Percentiles rank a stretch among this genome's conserved stretches.
Evolutionary conservation across 2,113 vertebrate genomes (phyloP).

Genomic region (Eulemur rufifrons): DNA sequence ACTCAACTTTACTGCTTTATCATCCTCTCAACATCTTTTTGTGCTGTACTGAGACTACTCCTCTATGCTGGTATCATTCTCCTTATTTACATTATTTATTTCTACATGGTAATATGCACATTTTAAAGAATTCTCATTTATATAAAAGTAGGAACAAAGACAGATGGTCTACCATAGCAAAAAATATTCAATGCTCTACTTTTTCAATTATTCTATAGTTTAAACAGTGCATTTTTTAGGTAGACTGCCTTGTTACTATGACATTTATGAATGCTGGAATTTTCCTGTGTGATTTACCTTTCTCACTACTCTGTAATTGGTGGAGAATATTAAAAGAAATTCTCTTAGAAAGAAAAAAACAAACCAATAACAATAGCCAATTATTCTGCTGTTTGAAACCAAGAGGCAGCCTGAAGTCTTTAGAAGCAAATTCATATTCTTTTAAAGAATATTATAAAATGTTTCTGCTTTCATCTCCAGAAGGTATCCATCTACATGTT

Average conservation of each 20-base stretch:
- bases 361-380: constrained; percentile 57
- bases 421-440: constrained; percentile 55
- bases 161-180: background rate
- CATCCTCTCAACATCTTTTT: background rate
- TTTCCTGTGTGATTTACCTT: constrained; percentile 59
- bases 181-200: constrained; percentile 15
- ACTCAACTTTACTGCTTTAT: background rate
- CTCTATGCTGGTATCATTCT: background rate
- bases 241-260: constrained; percentile 30
- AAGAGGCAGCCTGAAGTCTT: constrained; percentile 45
- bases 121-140: constrained; percentile 55
- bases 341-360: background rate
- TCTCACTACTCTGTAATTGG: constrained; percentile 45
- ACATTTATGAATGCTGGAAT: constrained; percentile 42
- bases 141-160: constrained; percentile 36
- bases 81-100: constrained; percentile 38
- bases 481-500: constrained; percentile 39
- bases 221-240: constrained; percentile 42
- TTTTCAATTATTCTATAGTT: constrained; percentile 34
- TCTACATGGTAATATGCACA: background rate
- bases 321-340: constrained; percentile 48
- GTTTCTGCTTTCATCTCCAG: constrained; percentile 64
- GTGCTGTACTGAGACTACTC: background rate
- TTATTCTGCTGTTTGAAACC: constrained; percentile 64
- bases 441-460: constrained; percentile 56